These are phyloP conservation scores for Etheostoma cragini DNA, from an alignment of 2,113 vertebrate genomes.

Conservation along the genomic window DNA sequence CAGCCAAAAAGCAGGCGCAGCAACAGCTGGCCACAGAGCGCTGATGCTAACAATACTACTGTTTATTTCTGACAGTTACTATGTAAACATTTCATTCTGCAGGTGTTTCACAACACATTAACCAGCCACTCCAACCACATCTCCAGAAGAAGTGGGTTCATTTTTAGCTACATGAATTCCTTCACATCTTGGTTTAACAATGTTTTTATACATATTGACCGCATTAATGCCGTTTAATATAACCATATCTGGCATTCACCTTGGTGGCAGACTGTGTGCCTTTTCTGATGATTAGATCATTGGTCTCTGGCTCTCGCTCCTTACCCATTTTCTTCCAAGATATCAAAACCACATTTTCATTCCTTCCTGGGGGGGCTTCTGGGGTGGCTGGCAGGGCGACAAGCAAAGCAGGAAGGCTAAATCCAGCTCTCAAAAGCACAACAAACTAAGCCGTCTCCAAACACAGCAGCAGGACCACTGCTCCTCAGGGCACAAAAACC, in stretches of 20 bases:
- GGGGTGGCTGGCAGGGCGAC: constrained; percentile 70
- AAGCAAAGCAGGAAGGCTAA: constrained; percentile 78
- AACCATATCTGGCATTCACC: not conserved
- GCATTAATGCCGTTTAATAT: constrained; percentile 16
- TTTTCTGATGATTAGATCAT: constrained; percentile 22
- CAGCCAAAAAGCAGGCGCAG: constrained; percentile 8
- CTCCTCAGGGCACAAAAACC: constrained; percentile 46
- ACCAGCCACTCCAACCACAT: constrained; percentile 35
- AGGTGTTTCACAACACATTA: constrained; percentile 53
- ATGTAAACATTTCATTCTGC: constrained; percentile 37
- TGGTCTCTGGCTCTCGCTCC: constrained; percentile 14
- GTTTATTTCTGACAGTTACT: constrained; percentile 49
- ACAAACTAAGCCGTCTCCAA: constrained; percentile 74
- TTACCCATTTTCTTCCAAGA: constrained; percentile 36
- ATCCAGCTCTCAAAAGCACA: constrained; percentile 75
- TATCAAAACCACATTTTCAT: constrained; percentile 61
- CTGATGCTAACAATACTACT: constrained; percentile 1
- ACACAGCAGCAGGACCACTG: constrained; percentile 53
- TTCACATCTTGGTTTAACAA: not conserved
- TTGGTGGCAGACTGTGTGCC: constrained; percentile 14
- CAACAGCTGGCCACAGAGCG: not conserved
- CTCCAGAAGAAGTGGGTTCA: not conserved
- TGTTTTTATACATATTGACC: not conserved
- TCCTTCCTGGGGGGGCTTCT: constrained; percentile 63
- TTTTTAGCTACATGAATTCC: not conserved